Base-by-base conservation (phyloP, 1,140 invertebrate species). In the Bombus superbus region DNA sequence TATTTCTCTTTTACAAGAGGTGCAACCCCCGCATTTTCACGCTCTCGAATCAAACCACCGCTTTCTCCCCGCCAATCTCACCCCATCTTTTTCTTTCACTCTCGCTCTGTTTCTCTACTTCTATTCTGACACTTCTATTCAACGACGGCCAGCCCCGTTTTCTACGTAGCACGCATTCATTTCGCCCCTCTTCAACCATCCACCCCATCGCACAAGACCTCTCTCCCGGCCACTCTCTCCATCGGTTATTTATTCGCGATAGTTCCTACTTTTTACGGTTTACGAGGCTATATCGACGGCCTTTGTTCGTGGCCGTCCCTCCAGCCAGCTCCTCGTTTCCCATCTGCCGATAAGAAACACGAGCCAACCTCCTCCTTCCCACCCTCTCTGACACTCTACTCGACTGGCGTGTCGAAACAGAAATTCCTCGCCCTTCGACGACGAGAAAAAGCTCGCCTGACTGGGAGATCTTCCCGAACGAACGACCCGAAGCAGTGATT, bases 241-340 rank as follows among this genome's bases (percentile, higher is more conserved):
- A 81, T 83, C 88, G 86, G 83, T 91, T 91, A 91, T 91, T 91
- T 91, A 91, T 89, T 91, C 89, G 80, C 90, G 81, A 91, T 91
- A 89, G 88, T 89, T 89, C 75, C 75, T 86, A 87, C 86, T 88
- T 81, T 91, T 88, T 86, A 86, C 69, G 73, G 83, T 83, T 77
- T 82, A 86, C 66, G 32, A 64, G 71, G 62, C 81, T 85, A 79
- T 82, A 87, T 73, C 86, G 78, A 79, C 74, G 77, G 75, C 78
- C 81, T 88, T 91, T 91, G 89, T 91, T 87, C 85, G 71, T 44
- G 77, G 47, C 57, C 53, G 42, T 18, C 47, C 40, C 32, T 18
- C 8, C 69, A 15, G 10, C 59, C 64, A 57, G 53, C 40, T 32
- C 64, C 83, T 59, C 78, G 53, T 66, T 68, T 82, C 59, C n/a